Percentiles rank a stretch among this genome's conserved stretches.
phyloP scores from a whole-genome alignment of 2,888 invertebrate species.

The Drosophila hamatofila region DNA sequence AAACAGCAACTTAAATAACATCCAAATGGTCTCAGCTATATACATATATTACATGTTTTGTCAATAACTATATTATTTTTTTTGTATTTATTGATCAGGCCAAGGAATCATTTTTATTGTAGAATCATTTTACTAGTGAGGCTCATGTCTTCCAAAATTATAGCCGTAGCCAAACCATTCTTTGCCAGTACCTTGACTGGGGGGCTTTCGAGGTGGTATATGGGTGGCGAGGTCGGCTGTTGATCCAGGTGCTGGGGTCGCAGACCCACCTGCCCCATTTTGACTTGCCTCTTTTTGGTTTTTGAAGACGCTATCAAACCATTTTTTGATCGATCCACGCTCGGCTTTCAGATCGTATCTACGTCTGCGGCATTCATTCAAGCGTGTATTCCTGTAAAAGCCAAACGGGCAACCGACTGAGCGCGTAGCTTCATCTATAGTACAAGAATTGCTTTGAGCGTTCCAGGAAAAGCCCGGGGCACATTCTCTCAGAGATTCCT shows the following conservation, averaged over 20 bases:
- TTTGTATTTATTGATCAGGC: too few relatives aligned
- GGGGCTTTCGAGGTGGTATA: neutral
- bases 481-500: neutral
- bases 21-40: neutral
- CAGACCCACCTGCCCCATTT: fast-evolving
- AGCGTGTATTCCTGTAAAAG: neutral
- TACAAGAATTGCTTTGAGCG: neutral
- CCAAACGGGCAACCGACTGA: conserved; percentile 7
- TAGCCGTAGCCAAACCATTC: conserved; percentile 34
- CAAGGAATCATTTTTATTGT: too few relatives aligned
- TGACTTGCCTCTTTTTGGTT: neutral
- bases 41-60: too few relatives aligned
- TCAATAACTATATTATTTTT: too few relatives aligned
- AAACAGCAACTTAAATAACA: too few relatives aligned
- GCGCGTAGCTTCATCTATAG: neutral
- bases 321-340: conserved; percentile 11
- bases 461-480: conserved; percentile 14
- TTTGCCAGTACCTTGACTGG: fast-evolving
- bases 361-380: conserved; percentile 22
- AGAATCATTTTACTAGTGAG: neutral
- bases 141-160: conserved; percentile 2
- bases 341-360: neutral
- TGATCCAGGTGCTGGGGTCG: neutral
- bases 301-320: conserved; percentile 12
- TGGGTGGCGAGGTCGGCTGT: neutral